Evolutionary conservation across 2,888 invertebrate genomes (phyloP), one percentile per base, ranked within the genome.

Genomic region (Pocota personata): DNA sequence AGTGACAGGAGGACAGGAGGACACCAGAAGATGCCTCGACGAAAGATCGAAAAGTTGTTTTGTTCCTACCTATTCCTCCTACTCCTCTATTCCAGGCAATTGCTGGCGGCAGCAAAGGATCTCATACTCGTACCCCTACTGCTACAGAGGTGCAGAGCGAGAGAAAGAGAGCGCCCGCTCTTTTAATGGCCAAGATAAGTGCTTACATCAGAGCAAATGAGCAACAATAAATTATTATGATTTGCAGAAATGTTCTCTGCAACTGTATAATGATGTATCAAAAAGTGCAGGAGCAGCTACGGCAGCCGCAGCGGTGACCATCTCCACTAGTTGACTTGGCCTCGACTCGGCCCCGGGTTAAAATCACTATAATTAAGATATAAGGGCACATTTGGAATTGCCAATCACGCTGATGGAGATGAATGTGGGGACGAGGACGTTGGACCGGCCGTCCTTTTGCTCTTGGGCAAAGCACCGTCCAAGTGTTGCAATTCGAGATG

Each of bases 341-440:
- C 50, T 58, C 64, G 32, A 46, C 21, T 32, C 60, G 55, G 87
- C 87, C 78, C 62, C 69, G 40, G 83, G 87, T 89, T 88, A 89
- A 90, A 91, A 89, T 87, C 89, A 91, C 91, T 91, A 90, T 91
- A 91, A 91, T 91, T 91, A 91, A 91, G 91, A 89, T 89, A 89
- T 89, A 89, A 90, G 90, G 91, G 90, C 89, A 90, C 88, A 88
- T 89, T 89, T 60, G 78, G 87, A 88, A 89, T 89, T 89, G 87
- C 89, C 89, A 89, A 89, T 89, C 89, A 88, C 87, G 88, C 77
- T 87, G 87, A 82, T 82, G 86, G 76, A 82, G 82, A 86, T 77
- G 82, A 72, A 86, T 86, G 84, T 75, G 48, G 69, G 48, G 72
- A 60, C 27, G 46, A 48, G 21, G 50, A 37, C 12, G 71, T n/a